phyloP scores from a whole-genome alignment of 2,113 vertebrate species.

The Ceratotherium simum region DNA sequence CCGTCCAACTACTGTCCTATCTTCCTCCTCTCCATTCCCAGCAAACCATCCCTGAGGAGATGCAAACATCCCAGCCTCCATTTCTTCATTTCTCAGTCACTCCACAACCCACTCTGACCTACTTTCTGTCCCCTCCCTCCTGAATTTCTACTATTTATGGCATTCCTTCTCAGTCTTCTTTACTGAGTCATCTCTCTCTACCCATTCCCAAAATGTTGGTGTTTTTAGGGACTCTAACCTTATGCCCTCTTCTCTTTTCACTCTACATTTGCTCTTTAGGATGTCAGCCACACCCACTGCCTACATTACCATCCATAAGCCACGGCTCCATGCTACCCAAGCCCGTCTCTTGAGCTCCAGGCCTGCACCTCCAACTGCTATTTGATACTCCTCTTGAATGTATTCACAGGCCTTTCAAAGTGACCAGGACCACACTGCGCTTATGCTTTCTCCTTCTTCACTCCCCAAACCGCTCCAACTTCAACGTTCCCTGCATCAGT shows the following conservation, averaged over 20 bases:
- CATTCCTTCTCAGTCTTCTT: not conserved
- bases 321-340: fast-evolving
- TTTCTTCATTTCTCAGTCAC: not conserved
- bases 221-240: not conserved
- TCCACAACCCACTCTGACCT: not conserved
- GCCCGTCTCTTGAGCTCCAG: not conserved
- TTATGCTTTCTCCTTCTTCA: not conserved
- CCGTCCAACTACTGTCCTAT: not conserved
- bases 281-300: fast-evolving
- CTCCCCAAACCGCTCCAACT: not conserved
- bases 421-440: not conserved
- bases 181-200: not conserved
- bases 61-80: fast-evolving
- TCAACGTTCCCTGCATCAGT: too few species aligned
- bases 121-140: fast-evolving
- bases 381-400: fast-evolving
- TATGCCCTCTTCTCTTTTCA: not conserved
- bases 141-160: not conserved
- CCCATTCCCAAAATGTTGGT: not conserved
- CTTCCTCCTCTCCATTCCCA: not conserved
- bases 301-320: not conserved
- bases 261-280: too few species aligned
- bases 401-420: not conserved
- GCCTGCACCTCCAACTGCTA: too few species aligned
- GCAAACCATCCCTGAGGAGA: too few species aligned